These are phyloP conservation scores for Bombylius discolor DNA, from an alignment of 2,888 invertebrate species.

Conservation along the genomic window DNA sequence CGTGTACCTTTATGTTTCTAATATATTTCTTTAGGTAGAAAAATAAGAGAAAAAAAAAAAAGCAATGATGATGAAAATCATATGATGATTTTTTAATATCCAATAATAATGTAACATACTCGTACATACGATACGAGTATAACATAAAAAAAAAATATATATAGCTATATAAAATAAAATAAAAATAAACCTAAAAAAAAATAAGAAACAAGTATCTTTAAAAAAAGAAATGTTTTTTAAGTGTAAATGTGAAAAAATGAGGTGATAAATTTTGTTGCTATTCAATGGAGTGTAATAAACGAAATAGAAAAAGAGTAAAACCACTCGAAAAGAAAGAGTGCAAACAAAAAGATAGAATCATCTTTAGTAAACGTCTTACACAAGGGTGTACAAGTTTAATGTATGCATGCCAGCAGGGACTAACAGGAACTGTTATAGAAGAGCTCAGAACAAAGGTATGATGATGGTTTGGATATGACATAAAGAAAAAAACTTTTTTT, in stretches of 20 bases:
- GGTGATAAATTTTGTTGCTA: slow-evolving; percentile 9
- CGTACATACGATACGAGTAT: not conserved
- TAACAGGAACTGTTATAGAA: slow-evolving; percentile 60
- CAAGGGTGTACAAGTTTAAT: slow-evolving; percentile 74
- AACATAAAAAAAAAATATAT: not conserved
- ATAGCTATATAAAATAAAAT: not conserved
- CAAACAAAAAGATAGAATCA: slow-evolving; percentile 1
- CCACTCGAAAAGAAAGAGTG: slow-evolving; percentile 6
- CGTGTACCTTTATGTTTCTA: too few species aligned
- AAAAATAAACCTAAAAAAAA: not conserved
- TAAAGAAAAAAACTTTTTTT: not conserved
- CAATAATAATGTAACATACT: not conserved
- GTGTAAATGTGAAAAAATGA: slow-evolving; percentile 10
- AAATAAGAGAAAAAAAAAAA: not conserved
- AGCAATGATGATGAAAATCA: not conserved
- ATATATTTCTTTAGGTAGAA: not conserved
- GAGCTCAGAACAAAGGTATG: slow-evolving; percentile 63
- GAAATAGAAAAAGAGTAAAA: slow-evolving; percentile 9
- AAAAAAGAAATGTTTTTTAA: slow-evolving; percentile 3
- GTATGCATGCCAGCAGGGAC: slow-evolving; percentile 84
- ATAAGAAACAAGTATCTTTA: not conserved
- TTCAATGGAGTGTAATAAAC: slow-evolving; percentile 14
- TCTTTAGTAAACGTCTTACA: slow-evolving; percentile 32
- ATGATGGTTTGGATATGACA: slow-evolving; percentile 17
- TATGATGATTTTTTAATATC: too few species aligned